Evolutionary conservation across 2,888 invertebrate species (phyloP), one percentile per base, ranked within the genome.

Genomic region (Synergus laeviventris): DNA sequence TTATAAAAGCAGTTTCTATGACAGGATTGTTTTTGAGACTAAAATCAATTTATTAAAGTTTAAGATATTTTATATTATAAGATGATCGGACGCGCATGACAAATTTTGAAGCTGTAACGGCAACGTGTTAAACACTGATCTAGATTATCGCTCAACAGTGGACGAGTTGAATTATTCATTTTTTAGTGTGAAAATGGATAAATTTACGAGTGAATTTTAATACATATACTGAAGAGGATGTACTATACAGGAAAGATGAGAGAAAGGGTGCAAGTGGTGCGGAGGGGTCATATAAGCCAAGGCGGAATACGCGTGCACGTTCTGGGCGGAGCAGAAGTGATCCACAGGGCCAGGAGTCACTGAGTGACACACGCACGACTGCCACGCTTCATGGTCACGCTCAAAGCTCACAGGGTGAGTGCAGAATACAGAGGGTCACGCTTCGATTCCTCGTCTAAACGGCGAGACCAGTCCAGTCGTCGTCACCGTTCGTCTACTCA

Each of bases 281-380:
- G 8, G 12, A 45, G 45, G 42, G 45, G 64, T 64, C 64, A 64
- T 38, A 12, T 38, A 64, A 64, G 64, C 7, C 66, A 76, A 73
- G 75, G 75, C 3, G 61, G 76, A 79, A 81, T 83, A 85, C 87
- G 89, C 88, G 89, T 89, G 89, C 87, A 88, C 83, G 85, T 88
- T 89, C 86, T 89, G 89, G 90, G 90, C 89, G 89, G 88, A 85
- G 84, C 85, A 84, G 83, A 81, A 86, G 79, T 82, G 85, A 86
- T 87, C 84, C 84, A 82, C 78, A 83, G 83, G 85, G 86, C 86
- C 85, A 87, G 86, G 85, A 89, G 89, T 88, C 88, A 88, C 84
- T 84, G 85, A 89, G 89, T 89, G 90, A 90, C 90, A 89, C 89
- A 90, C 90, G 90, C 90, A 89, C 89, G 88, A 84, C 87, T 84